These are phyloP conservation scores for Achroia grisella DNA, from an alignment of 1,140 invertebrate genomes.

Conservation along the genomic window DNA sequence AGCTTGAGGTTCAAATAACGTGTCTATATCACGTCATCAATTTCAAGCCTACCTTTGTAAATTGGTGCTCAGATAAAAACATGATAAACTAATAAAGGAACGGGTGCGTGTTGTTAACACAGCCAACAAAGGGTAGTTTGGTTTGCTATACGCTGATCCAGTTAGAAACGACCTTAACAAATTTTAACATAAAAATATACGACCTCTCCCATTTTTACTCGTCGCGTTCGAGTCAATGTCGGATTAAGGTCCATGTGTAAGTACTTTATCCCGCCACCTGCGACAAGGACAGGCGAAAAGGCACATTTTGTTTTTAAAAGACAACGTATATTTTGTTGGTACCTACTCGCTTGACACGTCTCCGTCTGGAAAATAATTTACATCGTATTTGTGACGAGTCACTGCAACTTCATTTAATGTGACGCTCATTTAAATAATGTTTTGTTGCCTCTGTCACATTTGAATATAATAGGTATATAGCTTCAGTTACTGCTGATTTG, in stretches of 20 bases:
- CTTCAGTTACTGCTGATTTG: too few relatives aligned
- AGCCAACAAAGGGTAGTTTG: too few relatives aligned
- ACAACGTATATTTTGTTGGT: neutral
- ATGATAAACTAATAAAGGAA: neutral
- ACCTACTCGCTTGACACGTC: neutral
- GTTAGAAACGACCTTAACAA: slow-evolving; percentile 5
- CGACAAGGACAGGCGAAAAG: slow-evolving; percentile 7
- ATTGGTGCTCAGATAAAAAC: slow-evolving; percentile 13
- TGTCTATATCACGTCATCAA: neutral
- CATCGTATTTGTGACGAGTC: too few relatives aligned
- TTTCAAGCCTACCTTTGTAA: slow-evolving; percentile 19
- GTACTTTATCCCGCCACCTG: slow-evolving; percentile 25
- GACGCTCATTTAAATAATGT: too few relatives aligned
- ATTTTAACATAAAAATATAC: slow-evolving; percentile 11
- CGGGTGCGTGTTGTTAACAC: too few relatives aligned
- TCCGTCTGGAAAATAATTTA: too few relatives aligned
- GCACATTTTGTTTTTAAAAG: slow-evolving; percentile 2
- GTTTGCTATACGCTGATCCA: slow-evolving; percentile 4
- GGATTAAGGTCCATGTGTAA: slow-evolving; percentile 24
- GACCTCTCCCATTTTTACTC: slow-evolving; percentile 5
- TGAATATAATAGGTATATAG: too few relatives aligned
- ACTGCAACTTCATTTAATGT: too few relatives aligned
- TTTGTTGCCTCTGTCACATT: too few relatives aligned
- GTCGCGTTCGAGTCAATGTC: slow-evolving; percentile 20
- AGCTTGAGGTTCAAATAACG: too few relatives aligned